Evolutionary conservation across 2,113 vertebrate genomes (phyloP), one percentile per base, ranked within the genome.

Genomic region (Neolamprologus cancellatus): DNA sequence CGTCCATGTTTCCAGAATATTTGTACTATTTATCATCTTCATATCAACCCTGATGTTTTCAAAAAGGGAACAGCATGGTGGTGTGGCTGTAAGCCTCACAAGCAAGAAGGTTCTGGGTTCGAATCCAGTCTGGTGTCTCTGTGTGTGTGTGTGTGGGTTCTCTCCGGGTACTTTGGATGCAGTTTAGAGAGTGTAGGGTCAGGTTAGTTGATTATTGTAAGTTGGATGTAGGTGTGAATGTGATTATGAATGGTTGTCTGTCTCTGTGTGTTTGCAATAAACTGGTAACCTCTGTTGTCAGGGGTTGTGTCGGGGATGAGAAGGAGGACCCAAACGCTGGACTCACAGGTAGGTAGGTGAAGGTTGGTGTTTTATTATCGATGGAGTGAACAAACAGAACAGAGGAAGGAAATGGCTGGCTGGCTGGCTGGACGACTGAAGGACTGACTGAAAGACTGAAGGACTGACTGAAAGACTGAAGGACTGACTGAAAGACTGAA

Each of bases 91-190:
- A 17, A 7, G 39, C 66, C 20, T 71, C 39, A 46, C 66, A 28
- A 36, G 39, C 14, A 25, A 46, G 23, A 71, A 46, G 8, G 66
- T 28, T 44, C 39, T 44, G 66, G 66, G 66, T 44, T 71, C 1
- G 1, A 71, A 71, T 71, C 8, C 66, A 25, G 3, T 39, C 34
- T 39, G 18, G 34, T 36, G 61, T 66, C 7, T 32, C 5, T 11
- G 0, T 32, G 28, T 17, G 3, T 66, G 61, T 61, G 20, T 5
- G 3, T 13, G 61, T 1, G 18, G 18, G 61, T 66, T 66, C 59
- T n/a, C 32, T 64, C 32, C 0, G 0, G 32, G 64, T 25, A 41
- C 64, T 69, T 32, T n/a, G n/a, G n/a, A n/a, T n/a, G n/a, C n/a
- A n/a, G n/a, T n/a, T n/a, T n/a, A n/a, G n/a, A n/a, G n/a, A n/a